Evolutionary conservation across 92 coral and sea anemone species (phyloP), one percentile per base, ranked within the genome.

Genomic region (Virgularia gustaviana): DNA sequence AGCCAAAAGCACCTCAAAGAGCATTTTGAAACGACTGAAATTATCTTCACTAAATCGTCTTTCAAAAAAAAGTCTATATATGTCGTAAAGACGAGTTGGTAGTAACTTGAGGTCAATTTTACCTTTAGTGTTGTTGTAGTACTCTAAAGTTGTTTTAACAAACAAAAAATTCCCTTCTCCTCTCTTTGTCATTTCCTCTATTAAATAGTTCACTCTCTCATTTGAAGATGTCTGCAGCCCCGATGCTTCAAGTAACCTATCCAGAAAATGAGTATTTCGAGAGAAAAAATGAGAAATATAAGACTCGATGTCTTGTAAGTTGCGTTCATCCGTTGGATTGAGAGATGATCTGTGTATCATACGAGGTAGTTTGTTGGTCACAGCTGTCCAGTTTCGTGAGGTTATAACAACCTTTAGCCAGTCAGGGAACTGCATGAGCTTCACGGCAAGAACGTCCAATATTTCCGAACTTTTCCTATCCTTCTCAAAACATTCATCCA

Each of bases 111-210:
- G 44, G 61, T 60, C 36, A n/a, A 61, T 20, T 27, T 12, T 31
- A 23, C 35, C 38, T 20, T 49, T 56, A 23, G 47, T 44, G 22
- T 49, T 52, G 13, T 28, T 24, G 28, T 70, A 52, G 44, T 60
- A 49, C 2, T 77, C 36, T 38, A 85, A 54, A 71, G 86, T 80
- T 12, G 72, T 82, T 24, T 84, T 85, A 16, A 81, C 77, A 63
- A 80, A 84, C 71, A 87, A 45, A 64, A 87, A 87, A 42, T 87
- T 87, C 0, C 88, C 91, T 32, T 83, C 88, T 37, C 87, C 82
- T 33, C 61, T 75, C 20, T 29, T 49, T 6, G 54, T 43, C 36
- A 68, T 29, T 31, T 68, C 61, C 32, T 68, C 37, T 6, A 68
- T 18, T 12, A 68, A 51, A 29, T 27, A 44, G 33, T 47, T 31